Percentiles rank a stretch among this genome's conserved stretches.
Conservation (phyloP, 2,797 vertebrate species). For the Poecilia picta region DNA sequence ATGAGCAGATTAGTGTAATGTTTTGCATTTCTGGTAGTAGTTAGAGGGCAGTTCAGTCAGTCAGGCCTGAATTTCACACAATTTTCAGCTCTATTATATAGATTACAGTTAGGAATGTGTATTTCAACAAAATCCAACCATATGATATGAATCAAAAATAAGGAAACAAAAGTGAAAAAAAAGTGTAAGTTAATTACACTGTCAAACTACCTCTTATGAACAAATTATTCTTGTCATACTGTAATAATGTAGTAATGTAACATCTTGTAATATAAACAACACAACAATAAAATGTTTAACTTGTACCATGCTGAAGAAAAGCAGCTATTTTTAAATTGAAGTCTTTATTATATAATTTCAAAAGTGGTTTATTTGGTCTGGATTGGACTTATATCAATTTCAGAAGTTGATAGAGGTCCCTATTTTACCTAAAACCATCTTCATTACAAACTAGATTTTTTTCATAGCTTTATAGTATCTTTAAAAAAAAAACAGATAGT, state of each 20-base stretch:
- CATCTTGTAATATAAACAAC: not conserved
- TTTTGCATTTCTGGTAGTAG: not conserved
- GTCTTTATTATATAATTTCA: not conserved
- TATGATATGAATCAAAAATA: not conserved
- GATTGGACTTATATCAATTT: not conserved
- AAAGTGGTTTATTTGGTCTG: not conserved
- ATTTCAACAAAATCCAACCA: not conserved
- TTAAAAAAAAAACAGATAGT: not conserved
- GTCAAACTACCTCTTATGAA: not conserved
- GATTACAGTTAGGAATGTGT: not conserved
- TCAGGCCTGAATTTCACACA: not conserved
- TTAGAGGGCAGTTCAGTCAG: not conserved
- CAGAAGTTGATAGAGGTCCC: not conserved
- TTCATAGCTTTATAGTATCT: not conserved
- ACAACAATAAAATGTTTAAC: not conserved
- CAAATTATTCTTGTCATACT: not conserved
- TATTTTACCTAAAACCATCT: not conserved
- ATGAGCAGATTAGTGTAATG: not conserved
- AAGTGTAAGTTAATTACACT: not conserved
- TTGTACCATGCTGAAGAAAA: not conserved
- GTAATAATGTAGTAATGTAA: not conserved
- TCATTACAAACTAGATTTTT: not conserved
- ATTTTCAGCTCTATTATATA: not conserved
- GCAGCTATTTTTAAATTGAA: not conserved
- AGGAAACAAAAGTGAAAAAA: not conserved